These are phyloP conservation scores for Pyrgilauda ruficollis DNA, from an alignment of 2,113 vertebrate species.

Conservation along the genomic window DNA sequence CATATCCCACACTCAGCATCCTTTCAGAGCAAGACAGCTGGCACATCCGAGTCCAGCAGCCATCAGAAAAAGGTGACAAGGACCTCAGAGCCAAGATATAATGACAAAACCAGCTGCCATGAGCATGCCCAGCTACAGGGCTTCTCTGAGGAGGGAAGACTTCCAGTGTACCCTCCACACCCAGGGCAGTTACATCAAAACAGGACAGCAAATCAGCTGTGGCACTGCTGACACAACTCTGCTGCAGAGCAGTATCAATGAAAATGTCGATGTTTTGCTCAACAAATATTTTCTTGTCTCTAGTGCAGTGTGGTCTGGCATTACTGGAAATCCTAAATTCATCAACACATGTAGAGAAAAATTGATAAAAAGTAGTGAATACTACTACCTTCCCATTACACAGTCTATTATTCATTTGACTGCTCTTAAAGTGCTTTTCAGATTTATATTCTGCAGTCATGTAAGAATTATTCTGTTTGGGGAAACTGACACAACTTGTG, in stretches of 20 bases:
- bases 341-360: not conserved
- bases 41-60: accelerated
- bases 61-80: not conserved
- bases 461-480: not conserved
- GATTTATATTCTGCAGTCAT: not conserved
- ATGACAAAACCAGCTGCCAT: not conserved
- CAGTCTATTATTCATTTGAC: not conserved
- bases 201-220: not conserved
- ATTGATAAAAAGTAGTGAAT: not conserved
- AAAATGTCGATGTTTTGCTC: not conserved
- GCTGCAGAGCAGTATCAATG: not conserved
- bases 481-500: not conserved
- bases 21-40: not conserved
- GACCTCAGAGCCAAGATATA: not conserved
- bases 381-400: not conserved
- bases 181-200: not conserved
- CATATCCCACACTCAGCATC: not conserved
- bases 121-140: not conserved
- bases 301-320: not conserved
- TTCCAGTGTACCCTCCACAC: not conserved
- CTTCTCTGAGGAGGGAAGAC: not conserved
- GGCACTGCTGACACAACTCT: not conserved
- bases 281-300: not conserved
- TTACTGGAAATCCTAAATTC: not conserved
- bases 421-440: not conserved